Evolutionary conservation across 2,797 vertebrate species (phyloP).

Genomic region (Cetoscarus ocellatus): DNA sequence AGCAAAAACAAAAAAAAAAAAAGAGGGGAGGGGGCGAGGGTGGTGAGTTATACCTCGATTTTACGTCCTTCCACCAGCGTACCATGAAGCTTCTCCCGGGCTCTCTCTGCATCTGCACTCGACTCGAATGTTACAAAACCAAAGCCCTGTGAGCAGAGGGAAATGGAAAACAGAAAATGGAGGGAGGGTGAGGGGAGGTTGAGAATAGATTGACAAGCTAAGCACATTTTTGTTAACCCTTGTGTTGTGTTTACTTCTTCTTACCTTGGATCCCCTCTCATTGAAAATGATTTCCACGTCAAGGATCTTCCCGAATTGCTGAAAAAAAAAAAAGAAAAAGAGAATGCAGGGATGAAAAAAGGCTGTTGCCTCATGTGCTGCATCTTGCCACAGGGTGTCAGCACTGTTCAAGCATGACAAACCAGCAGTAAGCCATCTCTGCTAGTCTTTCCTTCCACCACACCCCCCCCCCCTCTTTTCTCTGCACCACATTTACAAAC

Average conservation of each 20-base stretch:
- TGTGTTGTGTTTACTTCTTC: slow-evolving; percentile 1
- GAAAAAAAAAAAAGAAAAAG: slow-evolving; percentile 41
- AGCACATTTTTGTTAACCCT: background rate
- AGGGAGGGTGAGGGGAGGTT: background rate
- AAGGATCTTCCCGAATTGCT: slow-evolving; percentile 90
- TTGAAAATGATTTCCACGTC: slow-evolving; percentile 91
- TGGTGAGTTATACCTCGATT: slow-evolving; percentile 95
- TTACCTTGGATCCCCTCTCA: slow-evolving; percentile 89
- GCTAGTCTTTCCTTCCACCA: slow-evolving; percentile 50
- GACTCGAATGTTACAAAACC: slow-evolving; percentile 99
- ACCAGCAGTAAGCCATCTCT: slow-evolving; percentile 57
- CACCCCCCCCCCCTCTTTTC: slow-evolving; percentile 52
- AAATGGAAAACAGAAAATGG: slow-evolving; percentile 1
- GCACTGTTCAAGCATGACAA: slow-evolving; percentile 64
- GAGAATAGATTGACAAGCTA: slow-evolving; percentile 13
- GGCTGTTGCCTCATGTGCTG: slow-evolving; percentile 25
- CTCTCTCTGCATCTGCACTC: slow-evolving; percentile 96
- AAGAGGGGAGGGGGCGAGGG: slow-evolving; percentile 13
- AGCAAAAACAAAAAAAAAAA: background rate
- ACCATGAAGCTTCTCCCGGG: slow-evolving; percentile 98
- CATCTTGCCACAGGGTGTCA: slow-evolving; percentile 79
- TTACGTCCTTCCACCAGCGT: slow-evolving; percentile 97
- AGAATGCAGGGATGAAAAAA: slow-evolving; percentile 36
- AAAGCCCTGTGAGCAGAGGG: slow-evolving; percentile 91
- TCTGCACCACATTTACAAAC: slow-evolving; percentile 58